Percentiles rank a stretch among this genome's conserved stretches.
Evolutionary conservation across 2,888 invertebrate genomes (phyloP).

Genomic region (Drosophila anomalata): DNA sequence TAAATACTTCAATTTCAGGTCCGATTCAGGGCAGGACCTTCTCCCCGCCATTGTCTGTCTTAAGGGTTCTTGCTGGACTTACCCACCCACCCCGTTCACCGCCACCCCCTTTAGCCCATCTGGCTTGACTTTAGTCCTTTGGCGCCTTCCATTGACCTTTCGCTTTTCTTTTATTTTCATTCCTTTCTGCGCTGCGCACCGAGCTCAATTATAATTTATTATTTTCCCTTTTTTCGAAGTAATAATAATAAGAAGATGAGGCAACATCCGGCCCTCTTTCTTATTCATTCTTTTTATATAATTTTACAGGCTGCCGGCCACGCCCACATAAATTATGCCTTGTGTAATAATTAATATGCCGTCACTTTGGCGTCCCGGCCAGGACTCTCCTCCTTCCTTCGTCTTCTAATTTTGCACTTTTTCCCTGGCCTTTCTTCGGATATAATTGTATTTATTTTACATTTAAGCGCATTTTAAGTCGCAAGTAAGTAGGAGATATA

Average conservation of each 20-base stretch:
- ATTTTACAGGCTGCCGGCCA: constrained; percentile 51
- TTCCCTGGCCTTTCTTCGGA: constrained; percentile 66
- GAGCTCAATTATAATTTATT: constrained; percentile 74
- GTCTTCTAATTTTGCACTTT: constrained; percentile 50
- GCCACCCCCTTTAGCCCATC: constrained; percentile 4
- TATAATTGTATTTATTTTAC: constrained; percentile 81
- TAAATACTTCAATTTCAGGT: constrained; percentile 42
- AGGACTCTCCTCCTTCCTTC: constrained; percentile 1
- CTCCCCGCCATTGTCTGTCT: constrained; percentile 18
- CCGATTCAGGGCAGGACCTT: constrained; percentile 6
- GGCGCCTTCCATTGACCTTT: constrained; percentile 53
- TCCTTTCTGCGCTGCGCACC: constrained; percentile 31
- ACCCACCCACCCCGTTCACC: not conserved
- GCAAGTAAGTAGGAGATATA: constrained; percentile 57
- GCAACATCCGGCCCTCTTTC: constrained; percentile 49
- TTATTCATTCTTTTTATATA: constrained; percentile 33
- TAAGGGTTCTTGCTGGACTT: not conserved
- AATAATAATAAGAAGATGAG: constrained; percentile 48
- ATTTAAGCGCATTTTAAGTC: constrained; percentile 77
- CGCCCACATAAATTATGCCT: constrained; percentile 68
- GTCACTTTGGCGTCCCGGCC: constrained; percentile 42
- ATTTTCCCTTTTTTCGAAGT: constrained; percentile 50
- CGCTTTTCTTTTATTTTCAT: constrained; percentile 8
- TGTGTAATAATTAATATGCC: constrained; percentile 78
- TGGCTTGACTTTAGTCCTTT: constrained; percentile 43